Evolutionary conservation across 2,888 invertebrate species (phyloP).

Genomic region (Xylocampa areola): DNA sequence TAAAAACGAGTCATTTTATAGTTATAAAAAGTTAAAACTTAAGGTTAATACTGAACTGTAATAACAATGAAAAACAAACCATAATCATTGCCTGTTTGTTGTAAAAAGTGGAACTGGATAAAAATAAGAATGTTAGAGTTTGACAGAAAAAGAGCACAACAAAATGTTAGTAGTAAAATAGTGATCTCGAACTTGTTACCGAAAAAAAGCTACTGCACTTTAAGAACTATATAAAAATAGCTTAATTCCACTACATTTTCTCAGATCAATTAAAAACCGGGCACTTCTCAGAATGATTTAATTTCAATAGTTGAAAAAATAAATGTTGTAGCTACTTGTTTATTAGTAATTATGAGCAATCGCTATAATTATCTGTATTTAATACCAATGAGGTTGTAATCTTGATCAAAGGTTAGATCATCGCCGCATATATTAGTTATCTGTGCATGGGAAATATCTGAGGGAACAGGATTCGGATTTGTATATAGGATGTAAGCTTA

Average conservation of each 20-base stretch:
- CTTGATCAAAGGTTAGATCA: constrained; percentile 73
- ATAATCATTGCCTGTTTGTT: constrained; percentile 14
- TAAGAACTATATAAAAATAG: constrained; percentile 26
- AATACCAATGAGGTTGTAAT: constrained; percentile 70
- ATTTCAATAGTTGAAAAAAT: constrained; percentile 42
- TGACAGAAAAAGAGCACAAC: constrained; percentile 24
- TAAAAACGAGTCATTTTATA: constrained; percentile 30
- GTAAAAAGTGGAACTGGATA: constrained; percentile 9
- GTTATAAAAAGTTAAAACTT: constrained; percentile 26
- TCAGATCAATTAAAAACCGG: constrained; percentile 52
- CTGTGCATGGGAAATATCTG: constrained; percentile 69
- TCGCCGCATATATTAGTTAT: constrained; percentile 61
- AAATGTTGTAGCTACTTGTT: constrained; percentile 51
- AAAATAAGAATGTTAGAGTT: constrained; percentile 16
- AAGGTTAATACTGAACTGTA: constrained; percentile 6
- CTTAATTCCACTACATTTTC: constrained; percentile 36
- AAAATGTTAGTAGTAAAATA: constrained; percentile 40
- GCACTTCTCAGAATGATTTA: constrained; percentile 37
- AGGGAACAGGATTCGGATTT: constrained; percentile 68
- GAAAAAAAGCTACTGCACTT: constrained; percentile 47
- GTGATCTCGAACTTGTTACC: constrained; percentile 27
- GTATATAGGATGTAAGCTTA: constrained; percentile 68
- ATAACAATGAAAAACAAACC: constrained; percentile 17
- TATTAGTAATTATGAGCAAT: constrained; percentile 66
- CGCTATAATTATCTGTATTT: constrained; percentile 72